Evolutionary conservation across 2,888 invertebrate genomes (phyloP), one percentile per base, ranked within the genome.

Genomic region (Epistrophella euchroma): DNA sequence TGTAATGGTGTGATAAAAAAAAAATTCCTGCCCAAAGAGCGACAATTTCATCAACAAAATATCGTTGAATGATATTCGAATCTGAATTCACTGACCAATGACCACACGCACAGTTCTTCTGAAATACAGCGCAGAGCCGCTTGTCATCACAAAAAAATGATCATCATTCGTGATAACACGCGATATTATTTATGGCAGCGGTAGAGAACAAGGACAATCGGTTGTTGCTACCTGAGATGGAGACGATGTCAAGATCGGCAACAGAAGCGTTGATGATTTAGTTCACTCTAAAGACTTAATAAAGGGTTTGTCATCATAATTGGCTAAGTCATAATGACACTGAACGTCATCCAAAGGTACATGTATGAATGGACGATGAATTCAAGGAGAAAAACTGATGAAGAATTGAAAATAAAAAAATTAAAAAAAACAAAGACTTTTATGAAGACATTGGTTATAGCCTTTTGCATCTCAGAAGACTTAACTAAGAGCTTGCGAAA

Each of bases 71-170:
- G 55, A 81, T 73, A 73, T 79, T 77, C 68, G 32, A 66, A 73
- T 76, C 50, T 50, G 10, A 50, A 35, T 22, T 10, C 50, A n/a
- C 32, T 68, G 88, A 82, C 88, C 50, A n/a, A 22, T 68, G 88
- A 82, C 88, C 88, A 88, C 88, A 88, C 88, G 74, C 88, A 85
- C 81, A 82, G 74, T 85, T 88, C 81, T 37, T 71, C 40, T 71
- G 81, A 78, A 86, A 74, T 58, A 0, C 40, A 2, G 43, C 45
- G 15, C 13, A 45, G 37, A 81, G 70, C 74, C 86, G 81, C 74
- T 45, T 86, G 77, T 86, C 86, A 86, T 82, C 86, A 86, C 81
- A 74, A 64, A 66, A 66, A 71, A 66, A 66, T 55, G 82, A 86
- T 86, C 66, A 58, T 82, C 32, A 5, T 4, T 28, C 45, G 15